A percentile compares a stretch with the other conserved stretches of the same genome.
phyloP scores from a whole-genome alignment of 2,888 invertebrate species.

The Rhodophaea formosa region DNA sequence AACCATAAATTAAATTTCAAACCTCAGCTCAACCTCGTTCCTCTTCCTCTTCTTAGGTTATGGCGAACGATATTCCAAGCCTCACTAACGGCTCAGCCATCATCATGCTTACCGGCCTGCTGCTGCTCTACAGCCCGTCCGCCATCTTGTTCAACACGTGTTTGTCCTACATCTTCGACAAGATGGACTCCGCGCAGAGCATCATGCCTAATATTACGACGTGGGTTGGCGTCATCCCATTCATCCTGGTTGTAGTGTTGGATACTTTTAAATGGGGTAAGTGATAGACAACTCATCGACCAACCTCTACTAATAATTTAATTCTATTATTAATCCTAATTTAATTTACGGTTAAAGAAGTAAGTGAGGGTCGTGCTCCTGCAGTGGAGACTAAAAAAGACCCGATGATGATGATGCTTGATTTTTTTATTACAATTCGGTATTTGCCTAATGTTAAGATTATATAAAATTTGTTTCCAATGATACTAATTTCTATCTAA shows the following conservation, averaged over 20 bases:
- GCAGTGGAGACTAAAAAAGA: too few relatives aligned
- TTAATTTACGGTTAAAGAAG: too few relatives aligned
- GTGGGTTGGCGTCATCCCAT: slow-evolving; percentile 88
- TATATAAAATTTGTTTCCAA: too few relatives aligned
- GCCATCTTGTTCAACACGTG: slow-evolving; percentile 89
- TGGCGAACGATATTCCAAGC: slow-evolving; percentile 86
- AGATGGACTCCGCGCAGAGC: slow-evolving; percentile 90
- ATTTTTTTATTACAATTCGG: too few relatives aligned
- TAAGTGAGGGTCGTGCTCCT: too few relatives aligned
- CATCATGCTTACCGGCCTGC: slow-evolving; percentile 83
- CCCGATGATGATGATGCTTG: too few relatives aligned
- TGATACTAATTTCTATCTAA: too few relatives aligned
- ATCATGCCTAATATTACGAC: slow-evolving; percentile 89
- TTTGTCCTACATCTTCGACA: slow-evolving; percentile 90
- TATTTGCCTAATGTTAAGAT: too few relatives aligned
- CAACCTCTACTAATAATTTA: too few relatives aligned
- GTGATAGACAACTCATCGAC: too few relatives aligned
- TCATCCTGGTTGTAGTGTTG: slow-evolving; percentile 85
- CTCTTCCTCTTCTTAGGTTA: slow-evolving; percentile 66
- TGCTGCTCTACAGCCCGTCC: slow-evolving; percentile 87
- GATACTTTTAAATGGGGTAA: slow-evolving; percentile 87
- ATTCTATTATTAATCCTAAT: too few relatives aligned
- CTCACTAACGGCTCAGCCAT: slow-evolving; percentile 86
- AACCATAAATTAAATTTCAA: too few relatives aligned
- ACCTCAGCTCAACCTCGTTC: neutral